Evolutionary conservation across 2,888 invertebrate genomes (phyloP), one percentile per base, ranked within the genome.

Genomic region (Chrysolina americana): DNA sequence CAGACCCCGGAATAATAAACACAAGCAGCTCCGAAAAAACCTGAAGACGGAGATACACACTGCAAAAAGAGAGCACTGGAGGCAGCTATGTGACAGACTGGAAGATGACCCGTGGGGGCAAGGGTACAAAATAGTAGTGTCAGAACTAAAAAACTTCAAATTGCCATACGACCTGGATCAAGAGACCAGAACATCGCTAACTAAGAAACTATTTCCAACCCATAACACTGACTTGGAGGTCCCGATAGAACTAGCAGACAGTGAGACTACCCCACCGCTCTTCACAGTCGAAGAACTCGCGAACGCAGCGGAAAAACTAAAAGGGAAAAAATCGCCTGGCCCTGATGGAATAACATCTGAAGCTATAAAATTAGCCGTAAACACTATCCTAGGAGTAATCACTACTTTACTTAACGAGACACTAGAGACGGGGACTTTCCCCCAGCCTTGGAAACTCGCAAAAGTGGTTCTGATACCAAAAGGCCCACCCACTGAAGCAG

Each of bases 321-420:
- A n/a, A n/a, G n/a, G n/a, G n/a, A n/a, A n/a, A n/a, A n/a, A n/a
- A n/a, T n/a, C n/a, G n/a, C n/a, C n/a, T n/a, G n/a, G n/a, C n/a
- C n/a, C n/a, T n/a, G n/a, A n/a, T n/a, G n/a, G n/a, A n/a, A n/a
- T n/a, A n/a, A n/a, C 81, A 6, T n/a, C 78, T 0, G 81, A 82
- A 62, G 78, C 70, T 2, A 15, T 82, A 1, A 80, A 76, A 59
- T 8, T 19, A 4, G 50, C 73, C 5, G 73, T 76, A 2, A 36
- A n/a, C n/a, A 36, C 63, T 9, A 10, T 59, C 10, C 74, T 79
- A 23, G 19, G 2, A 10, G 65, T 3, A 15, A 80, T 1, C n/a
- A n/a, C 59, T 76, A n/a, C 41, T 17, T 47, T 79, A 47, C 23
- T 65, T 0, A 77, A 77, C 56, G 11, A 41, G 1, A 66, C n/a